These are phyloP conservation scores for Drosophila mercatorum DNA, from an alignment of 2,888 invertebrate genomes.

Conservation along the genomic window DNA sequence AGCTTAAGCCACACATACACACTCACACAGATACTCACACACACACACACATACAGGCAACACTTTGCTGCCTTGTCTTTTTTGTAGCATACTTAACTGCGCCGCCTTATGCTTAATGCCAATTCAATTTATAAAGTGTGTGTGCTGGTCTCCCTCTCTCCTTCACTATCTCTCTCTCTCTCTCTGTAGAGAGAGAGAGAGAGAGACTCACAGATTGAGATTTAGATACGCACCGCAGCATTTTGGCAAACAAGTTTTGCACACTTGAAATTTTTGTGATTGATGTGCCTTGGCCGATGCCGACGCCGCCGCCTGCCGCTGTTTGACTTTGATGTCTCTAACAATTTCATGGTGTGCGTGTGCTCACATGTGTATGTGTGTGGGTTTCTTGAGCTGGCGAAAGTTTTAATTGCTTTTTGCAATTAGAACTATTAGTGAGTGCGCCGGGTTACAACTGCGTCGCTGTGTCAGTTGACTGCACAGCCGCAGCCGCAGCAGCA, in stretches of 20 bases:
- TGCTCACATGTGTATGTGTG: conserved; percentile 18
- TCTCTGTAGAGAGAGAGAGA: background rate
- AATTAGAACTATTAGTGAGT: conserved; percentile 80
- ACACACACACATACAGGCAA: conserved; percentile 14
- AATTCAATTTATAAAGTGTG: conserved; percentile 73
- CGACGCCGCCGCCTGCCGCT: conserved; percentile 56
- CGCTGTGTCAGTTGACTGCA: conserved; percentile 74
- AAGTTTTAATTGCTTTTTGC: conserved; percentile 80
- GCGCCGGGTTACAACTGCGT: conserved; percentile 70
- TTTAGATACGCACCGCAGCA: conserved; percentile 65
- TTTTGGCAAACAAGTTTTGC: conserved; percentile 74
- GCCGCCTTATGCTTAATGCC: conserved; percentile 74
- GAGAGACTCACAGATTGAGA: conserved; percentile 36
- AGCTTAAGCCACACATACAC: conserved; percentile 42
- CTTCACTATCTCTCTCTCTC: background rate
- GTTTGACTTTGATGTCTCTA: conserved; percentile 76
- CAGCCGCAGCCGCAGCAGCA: conserved; percentile 61
- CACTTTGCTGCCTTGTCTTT: conserved; percentile 47
- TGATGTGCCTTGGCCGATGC: conserved; percentile 72
- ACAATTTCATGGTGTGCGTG: conserved; percentile 32
- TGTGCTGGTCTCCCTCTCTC: background rate
- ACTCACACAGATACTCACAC: conserved; percentile 17
- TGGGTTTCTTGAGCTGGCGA: conserved; percentile 74
- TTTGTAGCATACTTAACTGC: conserved; percentile 68
- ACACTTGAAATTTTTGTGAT: conserved; percentile 79